phyloP scores from a whole-genome alignment of 2,113 vertebrate genomes.

The Hemiscyllium ocellatum region DNA sequence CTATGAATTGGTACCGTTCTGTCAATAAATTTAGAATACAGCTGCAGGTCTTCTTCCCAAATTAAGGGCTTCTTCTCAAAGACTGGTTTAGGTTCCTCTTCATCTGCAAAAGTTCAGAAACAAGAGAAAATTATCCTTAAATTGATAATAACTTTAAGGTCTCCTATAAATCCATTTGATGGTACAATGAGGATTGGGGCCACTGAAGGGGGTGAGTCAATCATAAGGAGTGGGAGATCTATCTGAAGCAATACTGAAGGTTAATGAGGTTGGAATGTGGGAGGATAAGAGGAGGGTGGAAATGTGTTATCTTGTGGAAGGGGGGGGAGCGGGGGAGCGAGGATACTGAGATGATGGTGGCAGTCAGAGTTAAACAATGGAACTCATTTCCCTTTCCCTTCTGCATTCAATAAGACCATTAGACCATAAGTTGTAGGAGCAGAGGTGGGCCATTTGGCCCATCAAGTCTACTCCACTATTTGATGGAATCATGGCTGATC shows the following conservation, averaged over 20 bases:
- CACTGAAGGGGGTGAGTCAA: neutral
- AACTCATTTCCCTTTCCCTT: neutral
- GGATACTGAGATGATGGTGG: too few relatives aligned
- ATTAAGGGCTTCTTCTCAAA: conserved; percentile 63
- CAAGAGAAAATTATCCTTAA: neutral
- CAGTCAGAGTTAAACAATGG: neutral
- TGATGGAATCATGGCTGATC: too few relatives aligned
- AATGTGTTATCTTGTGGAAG: neutral
- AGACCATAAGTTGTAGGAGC: neutral
- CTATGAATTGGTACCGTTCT: conserved; percentile 66
- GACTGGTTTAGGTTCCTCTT: conserved; percentile 42
- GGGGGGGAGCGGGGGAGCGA: neutral
- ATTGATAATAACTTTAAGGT: neutral
- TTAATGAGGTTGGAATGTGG: neutral
- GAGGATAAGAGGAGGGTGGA: neutral
- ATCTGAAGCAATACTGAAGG: neutral
- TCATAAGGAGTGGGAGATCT: neutral
- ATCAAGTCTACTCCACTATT: too few relatives aligned
- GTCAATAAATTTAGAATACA: conserved; percentile 71
- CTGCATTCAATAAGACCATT: neutral
- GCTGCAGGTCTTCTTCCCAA: conserved; percentile 78
- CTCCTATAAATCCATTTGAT: neutral
- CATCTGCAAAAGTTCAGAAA: conserved; percentile 47
- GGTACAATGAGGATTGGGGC: neutral
- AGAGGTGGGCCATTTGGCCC: too few relatives aligned